Evolutionary conservation across 2,113 vertebrate genomes (phyloP), one percentile per base, ranked within the genome.

Genomic region (Aplodontia rufa): DNA sequence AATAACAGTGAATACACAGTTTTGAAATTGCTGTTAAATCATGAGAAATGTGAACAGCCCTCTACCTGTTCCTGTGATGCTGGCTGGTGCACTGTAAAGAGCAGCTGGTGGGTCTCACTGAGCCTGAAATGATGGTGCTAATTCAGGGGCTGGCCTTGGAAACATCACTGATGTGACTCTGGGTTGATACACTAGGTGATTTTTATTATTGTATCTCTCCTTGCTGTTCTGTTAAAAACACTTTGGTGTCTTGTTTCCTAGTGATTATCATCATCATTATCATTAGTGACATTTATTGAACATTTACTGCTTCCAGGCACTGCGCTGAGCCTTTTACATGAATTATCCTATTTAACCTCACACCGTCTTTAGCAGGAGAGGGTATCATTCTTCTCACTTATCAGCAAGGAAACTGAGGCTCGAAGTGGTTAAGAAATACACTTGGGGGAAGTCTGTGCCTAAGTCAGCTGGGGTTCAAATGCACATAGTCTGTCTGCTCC

Each of bases 241-340:
- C 90, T 64, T 94, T 3, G 40, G 87, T 91, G 84, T 93, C 87
- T 87, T 96, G 58, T 95, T 97, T 96, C 79, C 49, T 81, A 79
- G 60, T 49, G 80, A 95, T 76, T 55, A 76, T 80, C 71, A 90
- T 81, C 60, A 84, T 74, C 55, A 28, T 94, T 49, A 89, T 78
- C 83, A 90, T 84, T 87, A 75, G 58, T 64, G 96, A 90, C 75
- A 60, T 96, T 92, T 90, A 96, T 84, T 87, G 66, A 90, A 90
- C 87, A 81, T 40, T 91, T 60, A 79, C 22, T 78, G 79, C 83
- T 92, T 75, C 60, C 66, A 90, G 62, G 49, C 51, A 45, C 69
- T 32, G 35, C 60, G 71, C 75, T 17, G 66, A 93, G 5, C 40
- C 68, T 74, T 87, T 91, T 51, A 66, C 1, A 8, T 76, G 84